phyloP scores from a whole-genome alignment of 2,797 vertebrate species.

The Parauchenoglanis ngamensis region DNA sequence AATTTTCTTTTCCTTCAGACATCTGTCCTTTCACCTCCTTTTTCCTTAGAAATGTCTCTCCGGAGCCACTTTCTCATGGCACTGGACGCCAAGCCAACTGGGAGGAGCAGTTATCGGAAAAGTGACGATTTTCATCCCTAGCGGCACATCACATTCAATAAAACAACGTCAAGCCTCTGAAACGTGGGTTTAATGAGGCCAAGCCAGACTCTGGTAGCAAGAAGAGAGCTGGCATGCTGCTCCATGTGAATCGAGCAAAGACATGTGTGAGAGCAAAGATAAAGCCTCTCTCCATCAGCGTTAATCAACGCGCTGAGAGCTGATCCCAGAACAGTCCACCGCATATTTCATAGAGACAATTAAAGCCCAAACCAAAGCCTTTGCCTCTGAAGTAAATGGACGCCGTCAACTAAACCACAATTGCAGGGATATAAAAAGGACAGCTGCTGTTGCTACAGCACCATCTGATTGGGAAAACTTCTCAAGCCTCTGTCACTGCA shows the following conservation, averaged over 20 bases:
- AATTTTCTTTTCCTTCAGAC: slow-evolving; percentile 13
- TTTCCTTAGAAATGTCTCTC: slow-evolving; percentile 14
- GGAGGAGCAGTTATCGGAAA: slow-evolving; percentile 57
- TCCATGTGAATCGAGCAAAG: slow-evolving; percentile 58
- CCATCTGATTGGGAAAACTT: slow-evolving; percentile 49
- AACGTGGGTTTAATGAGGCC: slow-evolving; percentile 9
- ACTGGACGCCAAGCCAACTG: slow-evolving; percentile 23
- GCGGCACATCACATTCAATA: slow-evolving; percentile 31
- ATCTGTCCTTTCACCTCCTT: slow-evolving; percentile 27
- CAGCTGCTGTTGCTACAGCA: slow-evolving; percentile 36
- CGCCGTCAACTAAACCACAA: slow-evolving; percentile 60
- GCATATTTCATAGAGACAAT: slow-evolving; percentile 70
- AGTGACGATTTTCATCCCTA: slow-evolving; percentile 28
- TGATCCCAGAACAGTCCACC: slow-evolving; percentile 61
- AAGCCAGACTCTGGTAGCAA: slow-evolving; percentile 34
- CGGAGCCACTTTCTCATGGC: slow-evolving; percentile 17
- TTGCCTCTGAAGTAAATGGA: slow-evolving; percentile 66
- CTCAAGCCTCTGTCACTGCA: slow-evolving; percentile 43
- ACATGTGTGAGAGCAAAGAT: slow-evolving; percentile 62
- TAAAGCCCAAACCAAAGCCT: slow-evolving; percentile 72
- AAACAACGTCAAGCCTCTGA: slow-evolving; percentile 35
- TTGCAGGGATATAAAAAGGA: slow-evolving; percentile 55
- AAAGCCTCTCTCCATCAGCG: slow-evolving; percentile 39
- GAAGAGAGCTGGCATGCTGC: slow-evolving; percentile 55
- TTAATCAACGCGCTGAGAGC: slow-evolving; percentile 47